These are phyloP conservation scores for Leguminivora glycinivorella DNA, from an alignment of 1,140 invertebrate species.

Conservation along the genomic window DNA sequence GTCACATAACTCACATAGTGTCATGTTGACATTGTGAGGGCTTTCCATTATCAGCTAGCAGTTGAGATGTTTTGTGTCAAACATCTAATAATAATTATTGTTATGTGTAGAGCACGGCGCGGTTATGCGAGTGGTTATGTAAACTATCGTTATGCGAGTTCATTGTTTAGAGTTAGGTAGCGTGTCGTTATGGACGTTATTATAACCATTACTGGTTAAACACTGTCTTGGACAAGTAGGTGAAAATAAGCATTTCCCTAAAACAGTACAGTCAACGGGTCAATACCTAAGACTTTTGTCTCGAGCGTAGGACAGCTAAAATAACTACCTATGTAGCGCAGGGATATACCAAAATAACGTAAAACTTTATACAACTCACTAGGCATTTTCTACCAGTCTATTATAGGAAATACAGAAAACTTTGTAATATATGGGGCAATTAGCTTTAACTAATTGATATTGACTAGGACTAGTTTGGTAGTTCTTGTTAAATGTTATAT, in stretches of 20 bases:
- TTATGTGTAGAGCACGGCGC: constrained; percentile 23
- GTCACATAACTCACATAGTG: constrained; percentile 64
- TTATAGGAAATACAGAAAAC: too few relatives aligned
- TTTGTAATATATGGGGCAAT: too few relatives aligned
- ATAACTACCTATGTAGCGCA: too few relatives aligned
- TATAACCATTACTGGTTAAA: constrained; percentile 37
- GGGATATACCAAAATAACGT: too few relatives aligned
- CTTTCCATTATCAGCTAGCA: constrained; percentile 50
- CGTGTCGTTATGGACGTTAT: constrained; percentile 35
- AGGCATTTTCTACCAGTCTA: too few relatives aligned
- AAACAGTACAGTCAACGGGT: not conserved
- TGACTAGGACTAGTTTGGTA: too few relatives aligned
- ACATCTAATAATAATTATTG: constrained; percentile 23
- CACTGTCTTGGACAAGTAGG: not conserved
- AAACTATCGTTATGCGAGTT: constrained; percentile 41
- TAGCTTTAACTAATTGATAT: too few relatives aligned
- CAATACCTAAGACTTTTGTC: too few relatives aligned
- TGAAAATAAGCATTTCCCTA: not conserved
- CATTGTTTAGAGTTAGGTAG: constrained; percentile 44
- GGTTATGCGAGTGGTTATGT: constrained; percentile 41
- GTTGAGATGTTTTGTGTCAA: constrained; percentile 38
- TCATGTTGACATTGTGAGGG: constrained; percentile 51
- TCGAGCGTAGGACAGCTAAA: too few relatives aligned
- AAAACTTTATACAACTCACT: too few relatives aligned
- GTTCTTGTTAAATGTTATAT: too few relatives aligned